Percentiles rank a stretch among this genome's conserved stretches.
phyloP scores from a whole-genome alignment of 2,113 vertebrate species.

The Hylia prasina region DNA sequence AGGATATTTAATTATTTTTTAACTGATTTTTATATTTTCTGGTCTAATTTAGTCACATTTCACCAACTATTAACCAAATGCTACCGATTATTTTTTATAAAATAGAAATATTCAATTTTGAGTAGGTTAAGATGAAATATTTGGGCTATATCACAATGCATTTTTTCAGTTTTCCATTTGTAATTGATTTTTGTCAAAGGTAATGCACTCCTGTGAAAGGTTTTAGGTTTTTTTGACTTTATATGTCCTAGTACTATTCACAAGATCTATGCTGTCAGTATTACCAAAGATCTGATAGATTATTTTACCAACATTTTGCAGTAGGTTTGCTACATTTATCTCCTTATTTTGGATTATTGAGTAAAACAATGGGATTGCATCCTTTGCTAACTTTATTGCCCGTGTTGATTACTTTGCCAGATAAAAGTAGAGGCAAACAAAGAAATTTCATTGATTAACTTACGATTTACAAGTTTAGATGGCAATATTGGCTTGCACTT shows the following conservation, averaged over 20 bases:
- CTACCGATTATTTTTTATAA: not conserved
- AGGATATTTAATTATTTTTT: not conserved
- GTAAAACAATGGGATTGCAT: not conserved
- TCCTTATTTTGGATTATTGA: not conserved
- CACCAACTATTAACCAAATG: not conserved
- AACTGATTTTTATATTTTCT: not conserved
- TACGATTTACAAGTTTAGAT: constrained; percentile 89
- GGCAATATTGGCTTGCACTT: constrained; percentile 87
- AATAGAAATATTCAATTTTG: not conserved
- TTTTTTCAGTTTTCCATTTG: not conserved
- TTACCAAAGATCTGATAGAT: not conserved
- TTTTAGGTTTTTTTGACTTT: not conserved
- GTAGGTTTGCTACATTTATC: not conserved
- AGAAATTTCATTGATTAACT: constrained; percentile 59
- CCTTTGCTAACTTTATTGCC: not conserved
- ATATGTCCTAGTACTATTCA: not conserved
- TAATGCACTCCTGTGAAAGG: not conserved
- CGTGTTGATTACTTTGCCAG: not conserved
- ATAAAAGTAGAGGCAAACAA: not conserved
- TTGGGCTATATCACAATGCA: not conserved
- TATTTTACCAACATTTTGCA: not conserved
- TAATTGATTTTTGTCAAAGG: not conserved
- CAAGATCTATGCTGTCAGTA: not conserved
- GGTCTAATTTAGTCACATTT: not conserved
- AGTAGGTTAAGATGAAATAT: not conserved